Conservation (phyloP, 2,113 vertebrate species). For the Coreoperca whiteheadi region DNA sequence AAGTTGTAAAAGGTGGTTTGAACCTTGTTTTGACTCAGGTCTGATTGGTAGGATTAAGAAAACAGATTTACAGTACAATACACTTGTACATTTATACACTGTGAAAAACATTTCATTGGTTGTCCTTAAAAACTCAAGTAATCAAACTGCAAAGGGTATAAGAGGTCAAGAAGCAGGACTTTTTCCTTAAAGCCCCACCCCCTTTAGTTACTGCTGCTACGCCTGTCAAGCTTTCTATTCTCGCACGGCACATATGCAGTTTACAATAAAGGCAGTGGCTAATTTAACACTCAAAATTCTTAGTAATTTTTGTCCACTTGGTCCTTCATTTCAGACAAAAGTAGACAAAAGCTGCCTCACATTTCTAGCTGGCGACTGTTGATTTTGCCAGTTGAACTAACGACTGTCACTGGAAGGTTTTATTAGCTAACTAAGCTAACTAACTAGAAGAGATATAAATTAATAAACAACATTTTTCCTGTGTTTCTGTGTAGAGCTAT, state of each 20-base stretch:
- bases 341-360: slow-evolving; percentile 5
- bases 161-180: slow-evolving; percentile 18
- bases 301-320: neutral
- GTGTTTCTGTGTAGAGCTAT: too few species aligned
- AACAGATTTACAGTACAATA: slow-evolving; percentile 80
- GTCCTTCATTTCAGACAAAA: slow-evolving; percentile 15
- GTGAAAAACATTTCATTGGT: slow-evolving; percentile 60
- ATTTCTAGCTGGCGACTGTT: neutral
- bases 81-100: slow-evolving; percentile 67
- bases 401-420: neutral
- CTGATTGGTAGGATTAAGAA: slow-evolving; percentile 67
- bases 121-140: slow-evolving; percentile 65
- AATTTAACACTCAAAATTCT: neutral
- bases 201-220: neutral
- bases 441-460: too few species aligned
- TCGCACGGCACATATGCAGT: neutral
- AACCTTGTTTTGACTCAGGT: slow-evolving; percentile 65
- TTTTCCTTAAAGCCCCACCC: neutral
- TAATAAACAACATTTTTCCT: too few species aligned
- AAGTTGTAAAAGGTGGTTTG: slow-evolving; percentile 11
- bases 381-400: neutral
- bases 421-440: neutral
- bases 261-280: neutral
- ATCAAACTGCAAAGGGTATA: slow-evolving; percentile 32
- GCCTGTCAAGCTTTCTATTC: neutral